Conservation (phyloP, 2,113 vertebrate genomes). For the Taurulus bubalis region DNA sequence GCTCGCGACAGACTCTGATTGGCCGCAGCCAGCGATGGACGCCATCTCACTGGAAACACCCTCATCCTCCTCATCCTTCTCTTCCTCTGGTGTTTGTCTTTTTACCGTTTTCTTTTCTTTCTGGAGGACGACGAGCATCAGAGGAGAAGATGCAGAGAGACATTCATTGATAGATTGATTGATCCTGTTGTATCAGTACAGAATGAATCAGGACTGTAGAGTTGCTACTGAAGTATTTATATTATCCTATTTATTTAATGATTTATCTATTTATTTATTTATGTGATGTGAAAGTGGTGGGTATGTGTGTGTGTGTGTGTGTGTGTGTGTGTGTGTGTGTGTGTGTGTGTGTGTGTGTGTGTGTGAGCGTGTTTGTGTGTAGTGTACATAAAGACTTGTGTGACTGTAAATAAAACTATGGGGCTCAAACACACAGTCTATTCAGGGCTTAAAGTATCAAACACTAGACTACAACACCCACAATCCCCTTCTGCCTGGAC, state of each 20-base stretch:
- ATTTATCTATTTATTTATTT: constrained; percentile 55
- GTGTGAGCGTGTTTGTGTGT: constrained; percentile 36
- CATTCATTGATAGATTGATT: not conserved
- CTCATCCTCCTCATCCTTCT: not conserved
- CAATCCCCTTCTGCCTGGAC: not conserved
- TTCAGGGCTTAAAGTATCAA: constrained; percentile 75
- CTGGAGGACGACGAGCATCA: too few species aligned
- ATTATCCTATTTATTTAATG: constrained; percentile 65
- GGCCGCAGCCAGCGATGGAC: not conserved
- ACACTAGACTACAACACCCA: constrained; percentile 55
- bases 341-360: constrained; percentile 28
- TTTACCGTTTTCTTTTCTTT: too few species aligned
- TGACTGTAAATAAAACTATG: constrained; percentile 77
- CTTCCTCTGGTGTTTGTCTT: too few species aligned
- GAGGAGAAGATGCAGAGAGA: not conserved
- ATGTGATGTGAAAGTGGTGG: constrained; percentile 48
- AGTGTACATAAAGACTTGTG: constrained; percentile 71
- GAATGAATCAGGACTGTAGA: constrained; percentile 48
- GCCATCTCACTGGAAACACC: constrained; percentile 5
- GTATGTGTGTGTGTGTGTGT: constrained; percentile 24
- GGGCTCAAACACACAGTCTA: constrained; percentile 79
- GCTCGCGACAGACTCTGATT: constrained; percentile 89
- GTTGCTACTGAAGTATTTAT: constrained; percentile 62
- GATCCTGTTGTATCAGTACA: constrained; percentile 51
- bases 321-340: constrained; percentile 29